A percentile compares a stretch with the other conserved stretches of the same genome.
These are phyloP conservation scores for Aleadryas rufinucha DNA, from an alignment of 2,113 vertebrate species.

Conservation along the genomic window DNA sequence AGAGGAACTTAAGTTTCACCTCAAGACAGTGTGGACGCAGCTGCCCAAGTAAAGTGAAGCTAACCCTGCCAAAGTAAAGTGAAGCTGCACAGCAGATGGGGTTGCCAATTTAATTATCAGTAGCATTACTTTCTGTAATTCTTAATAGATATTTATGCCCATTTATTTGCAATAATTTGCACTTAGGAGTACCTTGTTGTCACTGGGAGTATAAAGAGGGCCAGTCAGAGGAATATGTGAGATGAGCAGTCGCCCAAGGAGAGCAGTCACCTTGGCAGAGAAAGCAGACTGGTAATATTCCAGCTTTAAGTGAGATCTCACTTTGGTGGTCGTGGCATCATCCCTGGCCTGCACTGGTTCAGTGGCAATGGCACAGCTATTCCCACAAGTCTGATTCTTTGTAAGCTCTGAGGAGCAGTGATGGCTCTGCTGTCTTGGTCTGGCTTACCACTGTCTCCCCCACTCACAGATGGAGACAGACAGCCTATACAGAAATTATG, in stretches of 20 bases:
- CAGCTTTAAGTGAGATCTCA: not conserved
- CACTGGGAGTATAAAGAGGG: not conserved
- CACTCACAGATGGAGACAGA: not conserved
- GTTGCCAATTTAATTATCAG: not conserved
- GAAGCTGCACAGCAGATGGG: not conserved
- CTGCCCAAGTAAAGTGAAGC: not conserved
- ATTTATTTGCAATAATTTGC: not conserved
- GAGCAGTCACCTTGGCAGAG: not conserved
- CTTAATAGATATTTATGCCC: not conserved
- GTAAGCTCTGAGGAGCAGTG: not conserved
- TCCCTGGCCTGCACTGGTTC: not conserved
- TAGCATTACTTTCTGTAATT: not conserved
- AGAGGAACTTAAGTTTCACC: conserved; percentile 2
- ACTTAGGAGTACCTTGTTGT: not conserved
- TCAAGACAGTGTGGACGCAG: not conserved
- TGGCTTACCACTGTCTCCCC: not conserved
- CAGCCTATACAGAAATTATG: not conserved
- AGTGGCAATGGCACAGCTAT: not conserved
- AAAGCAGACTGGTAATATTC: not conserved
- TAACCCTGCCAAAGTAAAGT: too few relatives aligned
- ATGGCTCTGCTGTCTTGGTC: not conserved
- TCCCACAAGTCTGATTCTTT: not conserved
- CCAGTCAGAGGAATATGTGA: not conserved
- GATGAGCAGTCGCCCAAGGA: fast-evolving
- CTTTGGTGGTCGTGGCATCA: not conserved